Evolutionary conservation across 2,797 vertebrate genomes (phyloP).

Genomic region (Ceryle rudis): DNA sequence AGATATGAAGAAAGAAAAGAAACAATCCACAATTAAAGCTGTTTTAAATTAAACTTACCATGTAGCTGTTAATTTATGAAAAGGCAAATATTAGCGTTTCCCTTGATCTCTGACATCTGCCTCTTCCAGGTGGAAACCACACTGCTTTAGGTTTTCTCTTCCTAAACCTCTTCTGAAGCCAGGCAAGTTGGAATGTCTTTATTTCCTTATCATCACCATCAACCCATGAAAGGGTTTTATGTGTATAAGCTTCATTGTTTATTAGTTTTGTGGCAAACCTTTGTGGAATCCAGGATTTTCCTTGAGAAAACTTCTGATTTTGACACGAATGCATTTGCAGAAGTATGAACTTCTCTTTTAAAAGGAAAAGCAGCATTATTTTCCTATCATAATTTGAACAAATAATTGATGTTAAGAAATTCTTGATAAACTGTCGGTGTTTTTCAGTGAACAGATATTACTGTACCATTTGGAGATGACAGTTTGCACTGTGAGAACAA

Average conservation of each 20-base stretch:
- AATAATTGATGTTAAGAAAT: not conserved
- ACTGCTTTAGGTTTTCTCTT: not conserved
- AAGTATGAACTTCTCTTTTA: not conserved
- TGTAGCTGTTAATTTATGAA: constrained; percentile 44
- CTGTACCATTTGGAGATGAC: not conserved
- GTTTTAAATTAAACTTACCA: not conserved
- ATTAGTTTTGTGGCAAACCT: constrained; percentile 24
- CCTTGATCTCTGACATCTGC: constrained; percentile 18
- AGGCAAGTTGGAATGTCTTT: not conserved
- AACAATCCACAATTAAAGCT: not conserved
- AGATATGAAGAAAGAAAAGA: not conserved
- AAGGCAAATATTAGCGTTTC: constrained; percentile 44
- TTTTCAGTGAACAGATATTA: not conserved
- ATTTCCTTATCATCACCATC: not conserved
- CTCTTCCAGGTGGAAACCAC: not conserved
- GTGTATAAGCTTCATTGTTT: not conserved
- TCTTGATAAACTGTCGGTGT: not conserved
- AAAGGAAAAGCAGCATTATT: not conserved
- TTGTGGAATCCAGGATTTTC: not conserved
- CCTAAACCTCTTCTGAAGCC: not conserved
- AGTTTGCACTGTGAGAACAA: not conserved
- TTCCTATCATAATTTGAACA: not conserved
- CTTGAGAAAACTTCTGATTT: not conserved
- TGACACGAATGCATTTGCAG: not conserved
- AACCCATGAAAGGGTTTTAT: constrained; percentile 7